Percentiles rank a stretch among this genome's conserved stretches.
Evolutionary conservation across 2,888 invertebrate species (phyloP).

Genomic region (Vanessa cardui): DNA sequence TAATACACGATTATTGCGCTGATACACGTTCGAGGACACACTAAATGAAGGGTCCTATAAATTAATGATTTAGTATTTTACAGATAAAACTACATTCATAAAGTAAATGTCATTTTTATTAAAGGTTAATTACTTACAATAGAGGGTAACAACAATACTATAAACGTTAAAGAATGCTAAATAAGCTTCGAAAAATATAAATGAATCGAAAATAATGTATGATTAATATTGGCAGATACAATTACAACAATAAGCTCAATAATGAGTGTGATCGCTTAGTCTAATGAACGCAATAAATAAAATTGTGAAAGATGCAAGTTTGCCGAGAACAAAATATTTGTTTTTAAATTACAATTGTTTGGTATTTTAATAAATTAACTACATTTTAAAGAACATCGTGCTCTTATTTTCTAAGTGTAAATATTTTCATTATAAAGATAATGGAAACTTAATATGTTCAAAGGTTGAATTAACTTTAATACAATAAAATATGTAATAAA

Average conservation of each 20-base stretch:
- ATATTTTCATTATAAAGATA: constrained; percentile 10
- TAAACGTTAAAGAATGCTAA: constrained; percentile 24
- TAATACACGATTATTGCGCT: constrained; percentile 66
- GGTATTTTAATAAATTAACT: constrained; percentile 19
- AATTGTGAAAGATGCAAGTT: background rate
- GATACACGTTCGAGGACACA: constrained; percentile 54
- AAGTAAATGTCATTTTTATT: constrained; percentile 29
- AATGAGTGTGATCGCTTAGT: constrained; percentile 19
- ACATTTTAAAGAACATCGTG: constrained; percentile 19
- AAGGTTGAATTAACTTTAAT: constrained; percentile 30
- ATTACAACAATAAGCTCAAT: constrained; percentile 16
- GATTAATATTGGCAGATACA: constrained; percentile 6
- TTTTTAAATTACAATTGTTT: constrained; percentile 9
- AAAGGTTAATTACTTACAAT: constrained; percentile 24
- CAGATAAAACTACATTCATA: constrained; percentile 18
- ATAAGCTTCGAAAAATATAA: constrained; percentile 30
- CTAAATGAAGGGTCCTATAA: constrained; percentile 13
- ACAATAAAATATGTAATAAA: constrained; percentile 33
- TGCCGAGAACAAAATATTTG: background rate
- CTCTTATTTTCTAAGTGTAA: constrained; percentile 22
- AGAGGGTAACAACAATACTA: constrained; percentile 22
- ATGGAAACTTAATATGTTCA: constrained; percentile 35
- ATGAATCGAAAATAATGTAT: constrained; percentile 9
- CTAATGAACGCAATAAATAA: constrained; percentile 29
- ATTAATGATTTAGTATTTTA: constrained; percentile 12